Conservation (phyloP, 2,888 invertebrate species). For the Cephus pulcher region DNA sequence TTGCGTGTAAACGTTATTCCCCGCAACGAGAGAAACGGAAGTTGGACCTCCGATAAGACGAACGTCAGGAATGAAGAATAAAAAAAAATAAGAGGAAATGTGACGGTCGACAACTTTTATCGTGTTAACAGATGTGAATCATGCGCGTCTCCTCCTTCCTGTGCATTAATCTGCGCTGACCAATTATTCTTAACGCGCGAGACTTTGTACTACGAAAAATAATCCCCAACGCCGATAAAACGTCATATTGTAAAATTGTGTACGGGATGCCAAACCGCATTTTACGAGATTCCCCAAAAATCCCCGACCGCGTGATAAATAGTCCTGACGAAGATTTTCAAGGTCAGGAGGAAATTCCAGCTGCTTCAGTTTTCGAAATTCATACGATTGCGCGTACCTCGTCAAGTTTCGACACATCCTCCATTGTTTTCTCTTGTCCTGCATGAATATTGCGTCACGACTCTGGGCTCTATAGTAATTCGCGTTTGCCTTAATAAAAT, state of each 20-base stretch:
- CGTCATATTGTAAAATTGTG: too few species aligned
- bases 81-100: neutral
- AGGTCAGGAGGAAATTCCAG: neutral
- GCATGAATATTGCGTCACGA: neutral
- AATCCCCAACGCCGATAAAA: neutral
- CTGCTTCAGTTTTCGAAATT: neutral
- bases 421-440: neutral
- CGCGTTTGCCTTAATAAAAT: neutral
- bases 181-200: neutral
- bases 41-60: neutral
- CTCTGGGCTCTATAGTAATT: neutral
- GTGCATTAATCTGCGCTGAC: neutral
- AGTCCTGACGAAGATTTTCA: neutral
- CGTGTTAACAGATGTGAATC: neutral
- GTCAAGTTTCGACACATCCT: neutral
- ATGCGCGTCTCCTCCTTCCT: neutral
- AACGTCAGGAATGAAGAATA: neutral
- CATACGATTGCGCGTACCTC: neutral
- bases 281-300: neutral
- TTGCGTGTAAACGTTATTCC: neutral
- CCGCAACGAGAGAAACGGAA: neutral
- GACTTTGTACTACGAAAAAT: neutral
- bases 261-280: neutral
- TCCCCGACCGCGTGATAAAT: neutral
- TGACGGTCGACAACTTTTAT: neutral